Base-by-base conservation (phyloP, 2,797 vertebrate species). In the Danio tinwini region DNA sequence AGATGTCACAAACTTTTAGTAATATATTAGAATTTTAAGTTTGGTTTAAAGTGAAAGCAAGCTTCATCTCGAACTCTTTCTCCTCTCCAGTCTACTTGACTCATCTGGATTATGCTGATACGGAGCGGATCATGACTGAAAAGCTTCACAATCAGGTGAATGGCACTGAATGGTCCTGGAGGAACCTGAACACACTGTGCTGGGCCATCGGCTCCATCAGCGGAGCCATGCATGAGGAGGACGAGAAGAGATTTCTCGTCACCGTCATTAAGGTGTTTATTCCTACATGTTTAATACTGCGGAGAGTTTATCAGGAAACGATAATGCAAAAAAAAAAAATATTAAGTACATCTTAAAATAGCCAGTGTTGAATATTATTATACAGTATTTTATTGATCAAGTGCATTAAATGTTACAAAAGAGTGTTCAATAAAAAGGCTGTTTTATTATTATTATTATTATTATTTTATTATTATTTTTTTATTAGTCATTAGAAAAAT, bases 121-220 rank as follows among this genome's bases (percentile, higher is more conserved):
- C 97, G 0, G 98, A 99, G 87, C 92, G 97, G 85, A 99, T 99
- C 88, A 99, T 99, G 97, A 99, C 97, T 0, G 97, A 99, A 85
- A 99, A 99, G 87, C 97, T 99, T 82, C 97, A 99, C 85, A 98
- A 98, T 92, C 98, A 99, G 92, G 98, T 99, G 85, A 99, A 98
- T 21, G 97, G 97, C 6, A 96, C 96, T 0, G 98, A 99, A 65
- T 99, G 98, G 98, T 99, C 97, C 0, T 99, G 98, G 98, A 98
- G 97, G 90, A 99, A 99, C 90, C 93, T 99, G 79, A 99, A 99
- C 91, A 99, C 96, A 0, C 83, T 99, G 42, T 98, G 97, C 89
- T 99, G 97, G 98, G 98, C 97, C 82, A 99, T 99, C 47, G 98
- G 98, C 16, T 99, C 98, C 78, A 99, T 99, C 91, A 99, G 98